These are phyloP conservation scores for Anas acuta DNA, from an alignment of 2,797 vertebrate genomes.

Conservation along the genomic window DNA sequence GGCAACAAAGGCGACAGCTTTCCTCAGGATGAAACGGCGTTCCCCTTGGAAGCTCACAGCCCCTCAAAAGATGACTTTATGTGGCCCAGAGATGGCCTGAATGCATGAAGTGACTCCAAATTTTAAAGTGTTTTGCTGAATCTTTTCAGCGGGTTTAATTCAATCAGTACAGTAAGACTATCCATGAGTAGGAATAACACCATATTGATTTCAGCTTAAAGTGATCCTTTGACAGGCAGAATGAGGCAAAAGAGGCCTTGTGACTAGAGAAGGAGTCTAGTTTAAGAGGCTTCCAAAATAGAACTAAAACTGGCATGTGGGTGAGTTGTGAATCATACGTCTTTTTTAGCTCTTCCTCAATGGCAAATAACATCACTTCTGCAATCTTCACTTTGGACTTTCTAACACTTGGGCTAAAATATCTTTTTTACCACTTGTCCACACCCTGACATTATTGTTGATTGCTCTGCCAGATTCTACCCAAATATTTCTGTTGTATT, in stretches of 20 bases:
- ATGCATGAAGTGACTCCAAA: background rate
- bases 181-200: background rate
- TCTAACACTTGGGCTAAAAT: background rate
- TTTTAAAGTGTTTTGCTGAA: background rate
- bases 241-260: background rate
- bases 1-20: background rate
- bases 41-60: background rate
- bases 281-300: conserved; percentile 27
- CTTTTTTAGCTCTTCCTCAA: conserved; percentile 9
- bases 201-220: background rate
- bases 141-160: background rate
- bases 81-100: background rate
- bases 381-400: background rate
- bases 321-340: conserved; percentile 48
- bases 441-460: background rate
- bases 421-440: background rate
- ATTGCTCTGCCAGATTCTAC: background rate
- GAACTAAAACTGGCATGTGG: conserved; percentile 30
- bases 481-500: background rate
- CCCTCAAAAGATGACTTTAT: background rate
- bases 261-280: conserved; percentile 9
- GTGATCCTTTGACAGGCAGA: conserved; percentile 14
- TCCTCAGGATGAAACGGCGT: too few relatives aligned
- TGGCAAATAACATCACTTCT: background rate
- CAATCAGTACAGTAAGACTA: background rate